Base-by-base conservation (phyloP, 2,888 invertebrate species). In the Halocaridina rubra region DNA sequence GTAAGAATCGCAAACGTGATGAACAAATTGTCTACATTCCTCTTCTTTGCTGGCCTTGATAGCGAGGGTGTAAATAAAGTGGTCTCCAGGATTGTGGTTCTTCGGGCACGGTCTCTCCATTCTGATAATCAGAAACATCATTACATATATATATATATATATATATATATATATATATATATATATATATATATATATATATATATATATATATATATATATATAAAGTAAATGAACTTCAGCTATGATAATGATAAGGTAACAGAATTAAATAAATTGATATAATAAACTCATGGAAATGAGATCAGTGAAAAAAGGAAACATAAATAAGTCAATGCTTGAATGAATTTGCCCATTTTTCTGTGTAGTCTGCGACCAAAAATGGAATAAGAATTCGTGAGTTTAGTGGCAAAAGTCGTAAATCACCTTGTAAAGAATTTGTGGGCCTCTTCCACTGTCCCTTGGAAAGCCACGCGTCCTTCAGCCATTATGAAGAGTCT, bases 51-150 rank as follows among this genome's bases (percentile, higher is more conserved):
- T 96, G 0, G 97, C 97, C 0, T 95, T 94, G 1, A 98, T 94
- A 0, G 98, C 97, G 88, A 98, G 91, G 1, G 96, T 93, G 90
- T 97, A 96, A 74, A 98, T 95, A 91, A 95, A 98, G 91, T 96
- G 97, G 91, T 98, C 98, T 0, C 97, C 97, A 2, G 98, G 98
- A 91, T 98, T 98, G 91, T 96, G 97, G 90, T 97, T 97, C 2
- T 93, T 93, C 0, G 98, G 98, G 90, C 96, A 96, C 3, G 81
- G 81, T 0, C 77, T 24, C 76, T 81, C 81, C 69, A 81, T 10
- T 53, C 81, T 81, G 76, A 79, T 80, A 78, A 79, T 79, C 78
- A 80, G 79, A 80, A 33, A 64, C 3, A 64, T 64, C 19, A 22
- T 22, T 64, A 64, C 3, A 64, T 64, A 64, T 78, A 80, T 78